Evolutionary conservation across 2,797 vertebrate species (phyloP).

Genomic region (Apogon hyalosoma): DNA sequence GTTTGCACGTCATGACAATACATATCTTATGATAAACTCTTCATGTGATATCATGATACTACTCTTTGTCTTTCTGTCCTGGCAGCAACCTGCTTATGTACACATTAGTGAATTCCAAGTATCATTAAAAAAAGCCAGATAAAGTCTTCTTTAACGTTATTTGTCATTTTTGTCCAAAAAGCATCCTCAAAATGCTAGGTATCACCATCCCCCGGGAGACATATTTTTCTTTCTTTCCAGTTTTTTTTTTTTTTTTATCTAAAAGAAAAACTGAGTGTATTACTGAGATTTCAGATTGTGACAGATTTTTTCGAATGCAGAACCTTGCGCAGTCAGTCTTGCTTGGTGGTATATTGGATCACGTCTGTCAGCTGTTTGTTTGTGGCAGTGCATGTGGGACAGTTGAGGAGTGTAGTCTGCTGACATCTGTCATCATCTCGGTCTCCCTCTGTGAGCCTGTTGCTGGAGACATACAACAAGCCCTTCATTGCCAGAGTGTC

Average conservation of each 20-base stretch:
- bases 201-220: conserved; percentile 38
- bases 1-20: no score
- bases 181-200: not conserved
- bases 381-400: conserved; percentile 57
- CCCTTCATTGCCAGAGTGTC: conserved; percentile 69
- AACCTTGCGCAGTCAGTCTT: conserved; percentile 59
- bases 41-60: no score
- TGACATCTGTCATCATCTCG: conserved; percentile 76
- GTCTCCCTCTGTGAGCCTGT: conserved; percentile 78
- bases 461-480: conserved; percentile 72
- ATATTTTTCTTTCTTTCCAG: conserved; percentile 5
- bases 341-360: conserved; percentile 62
- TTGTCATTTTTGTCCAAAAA: conserved; percentile 13
- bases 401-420: conserved; percentile 52
- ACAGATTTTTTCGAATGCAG: conserved; percentile 44
- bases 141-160: conserved; percentile 1
- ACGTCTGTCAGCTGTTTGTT: conserved; percentile 71
- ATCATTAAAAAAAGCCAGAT: conserved; percentile 7
- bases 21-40: no score
- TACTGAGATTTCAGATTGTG: conserved; percentile 27
- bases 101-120: no score
- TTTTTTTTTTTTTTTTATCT: conserved; percentile 9
- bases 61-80: no score
- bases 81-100: no score
- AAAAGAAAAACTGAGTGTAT: conserved; percentile 17